Percentiles rank a stretch among this genome's conserved stretches.
Conservation (phyloP, 2,113 vertebrate species). For the Crotophaga sulcirostris region DNA sequence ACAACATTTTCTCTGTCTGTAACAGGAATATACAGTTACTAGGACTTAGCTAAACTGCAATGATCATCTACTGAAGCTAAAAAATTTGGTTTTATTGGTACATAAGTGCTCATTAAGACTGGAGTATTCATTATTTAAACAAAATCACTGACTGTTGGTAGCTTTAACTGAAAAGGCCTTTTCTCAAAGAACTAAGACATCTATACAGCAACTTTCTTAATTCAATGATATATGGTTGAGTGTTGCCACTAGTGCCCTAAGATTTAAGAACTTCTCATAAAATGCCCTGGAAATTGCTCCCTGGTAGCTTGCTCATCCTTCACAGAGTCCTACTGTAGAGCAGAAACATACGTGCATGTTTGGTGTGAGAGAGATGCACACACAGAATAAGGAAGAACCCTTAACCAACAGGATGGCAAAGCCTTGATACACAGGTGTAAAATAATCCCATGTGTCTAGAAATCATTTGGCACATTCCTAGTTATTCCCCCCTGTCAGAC, state of each 20-base stretch:
- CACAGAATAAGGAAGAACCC: background rate
- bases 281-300: constrained; percentile 58
- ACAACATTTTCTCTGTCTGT: background rate
- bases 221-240: constrained; percentile 46
- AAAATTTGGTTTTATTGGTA: constrained; percentile 34
- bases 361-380: background rate
- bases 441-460: constrained; percentile 49
- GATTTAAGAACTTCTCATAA: constrained; percentile 66
- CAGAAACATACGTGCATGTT: constrained; percentile 12
- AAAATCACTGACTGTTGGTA: background rate
- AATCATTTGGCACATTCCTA: constrained; percentile 59
- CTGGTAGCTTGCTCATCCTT: constrained; percentile 50
- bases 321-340: background rate
- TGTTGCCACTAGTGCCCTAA: background rate
- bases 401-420: constrained; percentile 59
- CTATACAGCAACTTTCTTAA: constrained; percentile 49
- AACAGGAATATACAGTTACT: background rate
- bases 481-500: constrained; percentile 57
- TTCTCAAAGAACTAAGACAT: constrained; percentile 28
- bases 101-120: constrained; percentile 24
- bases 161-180: constrained; percentile 53
- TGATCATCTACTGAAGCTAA: constrained; percentile 24
- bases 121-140: constrained; percentile 36
- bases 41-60: constrained; percentile 11
- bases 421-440: constrained; percentile 50